Percentiles rank a stretch among this genome's conserved stretches.
phyloP scores from a whole-genome alignment of 2,888 invertebrate species.

The Azorinus chamasolen region DNA sequence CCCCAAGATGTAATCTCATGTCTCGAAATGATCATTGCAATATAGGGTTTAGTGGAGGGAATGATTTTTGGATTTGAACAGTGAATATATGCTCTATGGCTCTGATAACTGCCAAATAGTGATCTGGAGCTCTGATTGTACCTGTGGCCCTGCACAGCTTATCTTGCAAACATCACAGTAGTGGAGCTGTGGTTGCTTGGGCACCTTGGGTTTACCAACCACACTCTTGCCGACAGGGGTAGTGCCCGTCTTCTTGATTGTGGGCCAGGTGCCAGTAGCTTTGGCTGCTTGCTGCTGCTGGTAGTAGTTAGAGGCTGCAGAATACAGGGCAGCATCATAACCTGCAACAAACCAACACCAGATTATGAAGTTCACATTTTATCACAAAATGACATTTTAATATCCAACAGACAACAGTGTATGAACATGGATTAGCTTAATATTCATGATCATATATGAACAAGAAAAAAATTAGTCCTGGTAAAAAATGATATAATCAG shows the following conservation, averaged over 20 bases:
- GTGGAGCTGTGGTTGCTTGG: constrained; percentile 89
- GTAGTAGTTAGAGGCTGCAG: constrained; percentile 97
- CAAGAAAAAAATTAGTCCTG: no score
- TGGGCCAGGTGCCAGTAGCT: constrained; percentile 89
- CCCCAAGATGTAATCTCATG: no score
- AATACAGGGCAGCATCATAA: constrained; percentile 98
- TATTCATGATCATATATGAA: no score
- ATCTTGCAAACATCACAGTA: constrained; percentile 99
- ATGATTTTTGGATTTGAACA: no score
- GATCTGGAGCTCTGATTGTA: no score
- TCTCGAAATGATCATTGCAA: no score
- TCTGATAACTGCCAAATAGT: no score
- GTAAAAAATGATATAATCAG: no score
- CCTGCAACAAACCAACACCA: no score
- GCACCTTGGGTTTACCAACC: constrained; percentile 75
- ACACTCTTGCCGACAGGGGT: constrained; percentile 67
- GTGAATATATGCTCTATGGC: no score
- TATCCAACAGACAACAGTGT: background rate
- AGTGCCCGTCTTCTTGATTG: constrained; percentile 73
- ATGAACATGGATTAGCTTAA: background rate
- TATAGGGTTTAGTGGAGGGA: no score
- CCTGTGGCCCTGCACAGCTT: constrained; percentile 97
- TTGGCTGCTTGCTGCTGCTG: constrained; percentile 91
- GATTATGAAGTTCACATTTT: no score
- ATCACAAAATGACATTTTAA: background rate